phyloP scores from a whole-genome alignment of 2,797 vertebrate genomes.

The Xenopus petersii region DNA sequence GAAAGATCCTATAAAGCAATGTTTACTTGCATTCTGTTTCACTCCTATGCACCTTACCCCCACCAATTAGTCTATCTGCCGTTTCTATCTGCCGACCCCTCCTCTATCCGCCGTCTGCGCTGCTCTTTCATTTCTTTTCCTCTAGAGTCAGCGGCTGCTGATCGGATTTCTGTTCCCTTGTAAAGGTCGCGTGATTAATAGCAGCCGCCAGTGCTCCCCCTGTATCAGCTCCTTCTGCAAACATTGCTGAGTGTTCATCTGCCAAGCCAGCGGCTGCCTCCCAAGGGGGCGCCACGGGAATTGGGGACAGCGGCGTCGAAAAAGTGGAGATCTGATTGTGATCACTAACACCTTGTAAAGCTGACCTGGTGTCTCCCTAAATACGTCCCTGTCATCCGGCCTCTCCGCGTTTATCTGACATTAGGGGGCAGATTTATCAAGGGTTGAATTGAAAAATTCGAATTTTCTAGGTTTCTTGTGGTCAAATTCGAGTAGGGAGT shows the following conservation, averaged over 20 bases:
- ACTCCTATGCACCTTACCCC: background rate
- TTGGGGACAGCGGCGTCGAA: too few relatives aligned
- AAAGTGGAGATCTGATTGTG: constrained; percentile 15
- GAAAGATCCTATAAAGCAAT: background rate
- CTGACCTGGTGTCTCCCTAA: constrained; percentile 8
- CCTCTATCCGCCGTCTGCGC: constrained; percentile 26
- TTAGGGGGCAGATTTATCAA: too few relatives aligned
- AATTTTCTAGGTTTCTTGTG: too few relatives aligned
- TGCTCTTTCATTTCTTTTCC: constrained; percentile 47
- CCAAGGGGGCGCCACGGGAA: constrained; percentile 14
- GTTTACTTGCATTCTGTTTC: background rate
- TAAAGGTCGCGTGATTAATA: constrained; percentile 50
- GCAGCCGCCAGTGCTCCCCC: constrained; percentile 31
- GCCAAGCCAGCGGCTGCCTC: constrained; percentile 3
- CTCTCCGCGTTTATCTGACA: too few relatives aligned
- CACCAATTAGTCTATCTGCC: background rate
- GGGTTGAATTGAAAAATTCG: too few relatives aligned
- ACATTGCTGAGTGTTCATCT: constrained; percentile 37
- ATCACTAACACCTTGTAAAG: constrained; percentile 19
- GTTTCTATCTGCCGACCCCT: constrained; percentile 8
- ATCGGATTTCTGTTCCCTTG: constrained; percentile 50
- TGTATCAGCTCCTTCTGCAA: constrained; percentile 31
- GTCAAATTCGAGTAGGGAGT: too few relatives aligned
- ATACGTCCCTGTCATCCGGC: constrained; percentile 1
- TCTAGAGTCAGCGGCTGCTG: constrained; percentile 47